Evolutionary conservation across 2,888 invertebrate species (phyloP).

Genomic region (Morinoia aosen): DNA sequence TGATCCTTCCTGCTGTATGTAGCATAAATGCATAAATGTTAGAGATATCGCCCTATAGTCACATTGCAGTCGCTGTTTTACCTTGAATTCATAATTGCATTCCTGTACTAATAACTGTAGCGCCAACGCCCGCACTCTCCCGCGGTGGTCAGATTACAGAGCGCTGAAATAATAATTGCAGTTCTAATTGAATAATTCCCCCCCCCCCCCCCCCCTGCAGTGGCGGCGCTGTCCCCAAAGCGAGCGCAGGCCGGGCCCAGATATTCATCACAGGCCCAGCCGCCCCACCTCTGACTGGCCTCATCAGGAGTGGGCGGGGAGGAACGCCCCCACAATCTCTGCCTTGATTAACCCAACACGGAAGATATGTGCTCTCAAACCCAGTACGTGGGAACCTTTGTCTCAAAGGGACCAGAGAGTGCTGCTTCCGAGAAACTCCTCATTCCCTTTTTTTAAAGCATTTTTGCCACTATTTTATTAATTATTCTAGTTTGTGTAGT

Average conservation of each 20-base stretch:
- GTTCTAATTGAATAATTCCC: no score
- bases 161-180: no score
- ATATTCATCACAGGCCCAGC: constrained; percentile 8
- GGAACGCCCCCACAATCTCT: constrained; percentile 15
- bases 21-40: no score
- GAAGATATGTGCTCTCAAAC: not conserved
- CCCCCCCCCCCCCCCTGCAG: not conserved
- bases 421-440: not conserved
- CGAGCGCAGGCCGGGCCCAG: not conserved
- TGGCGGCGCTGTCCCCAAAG: not conserved
- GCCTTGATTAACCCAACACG: not conserved
- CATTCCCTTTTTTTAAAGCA: not conserved
- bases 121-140: no score
- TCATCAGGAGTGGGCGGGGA: constrained; percentile 9
- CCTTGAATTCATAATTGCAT: no score
- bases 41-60: no score
- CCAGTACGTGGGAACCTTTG: not conserved
- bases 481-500: no score
- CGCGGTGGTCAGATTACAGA: no score
- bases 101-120: no score
- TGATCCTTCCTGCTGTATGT: no score
- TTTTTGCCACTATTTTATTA: not conserved
- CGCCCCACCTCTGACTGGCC: not conserved
- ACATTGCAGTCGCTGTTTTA: no score
- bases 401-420: not conserved